Percentiles rank a stretch among this genome's conserved stretches.
Conservation (phyloP, 2,113 vertebrate species). For the Pachyramphus minor region DNA sequence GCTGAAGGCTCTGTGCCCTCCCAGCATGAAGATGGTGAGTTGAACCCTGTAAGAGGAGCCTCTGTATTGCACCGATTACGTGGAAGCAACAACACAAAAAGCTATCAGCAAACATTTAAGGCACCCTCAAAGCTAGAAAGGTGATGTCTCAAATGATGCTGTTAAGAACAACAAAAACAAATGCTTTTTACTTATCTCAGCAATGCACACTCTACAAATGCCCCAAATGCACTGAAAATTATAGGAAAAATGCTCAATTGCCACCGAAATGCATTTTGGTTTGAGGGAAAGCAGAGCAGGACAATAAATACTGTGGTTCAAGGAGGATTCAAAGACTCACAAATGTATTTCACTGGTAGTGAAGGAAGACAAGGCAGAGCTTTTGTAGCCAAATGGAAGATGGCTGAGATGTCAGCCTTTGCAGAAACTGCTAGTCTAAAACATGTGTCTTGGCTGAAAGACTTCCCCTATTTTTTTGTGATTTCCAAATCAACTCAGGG, state of each 20-base stretch:
- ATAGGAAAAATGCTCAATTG: neutral
- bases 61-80: neutral
- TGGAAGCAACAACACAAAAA: neutral
- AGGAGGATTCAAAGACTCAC: slow-evolving; percentile 35
- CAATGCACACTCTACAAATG: neutral
- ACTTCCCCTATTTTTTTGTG: neutral
- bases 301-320: slow-evolving; percentile 8
- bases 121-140: neutral
- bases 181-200: slow-evolving; percentile 32
- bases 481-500: neutral
- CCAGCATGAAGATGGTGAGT: neutral
- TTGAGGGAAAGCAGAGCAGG: neutral
- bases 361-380: neutral
- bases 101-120: slow-evolving; percentile 1
- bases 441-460: neutral
- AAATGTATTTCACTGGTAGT: neutral
- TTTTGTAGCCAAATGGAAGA: neutral
- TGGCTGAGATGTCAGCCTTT: neutral
- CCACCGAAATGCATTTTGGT: neutral
- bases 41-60: neutral
- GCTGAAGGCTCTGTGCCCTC: neutral
- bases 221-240: slow-evolving; percentile 23
- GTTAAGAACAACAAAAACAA: slow-evolving; percentile 19
- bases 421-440: neutral
- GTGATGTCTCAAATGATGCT: neutral